Evolutionary conservation across 1,140 invertebrate genomes (phyloP), one percentile per base, ranked within the genome.

Genomic region (Monochamus saltuarius): DNA sequence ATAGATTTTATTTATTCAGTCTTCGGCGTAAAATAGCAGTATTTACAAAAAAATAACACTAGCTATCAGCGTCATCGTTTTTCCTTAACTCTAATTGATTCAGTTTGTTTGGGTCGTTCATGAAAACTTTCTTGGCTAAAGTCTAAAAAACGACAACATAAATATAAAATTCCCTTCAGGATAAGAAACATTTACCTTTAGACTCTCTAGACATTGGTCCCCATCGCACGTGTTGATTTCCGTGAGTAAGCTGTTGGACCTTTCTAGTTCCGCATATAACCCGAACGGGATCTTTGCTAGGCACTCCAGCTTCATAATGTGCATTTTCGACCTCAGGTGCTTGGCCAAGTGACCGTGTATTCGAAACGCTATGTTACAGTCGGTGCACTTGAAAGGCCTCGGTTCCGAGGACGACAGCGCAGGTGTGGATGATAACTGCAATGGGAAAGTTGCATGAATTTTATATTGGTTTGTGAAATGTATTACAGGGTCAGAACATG

Each of bases 291-390:
- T 76, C 79, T 97, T 98, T 40, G 86, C 91, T 29, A 95, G 77
- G 76, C 91, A 94, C 77, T 98, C 95, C 39, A 98, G 81, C 71
- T 92, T 90, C 87, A 95, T 94, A 17, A 98, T 95, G 74, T 99
- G 97, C 85, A 94, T 92, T 82, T 98, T 98, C 34, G 94, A 97
- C 38, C 95, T 84, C 39, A 98, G 81, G 82, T 99, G 97, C 79
- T 98, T 98, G 0, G 95, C 93, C 65, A 99, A 80, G 78, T 98
- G 95, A 0, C 94, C 95, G 71, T 97, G 94, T 71, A 97, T 97
- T 62, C 95, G 85, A 75, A 99, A 99, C 1, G 94, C 94, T 59
- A 95, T 91, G 75, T 94, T 94, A 77, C 97, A 99, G 71, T 97
- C 94, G 6, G 86, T 87, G 80, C 96, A 98, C 71, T 95, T 94